Evolutionary conservation across 2,797 vertebrate genomes (phyloP).

Genomic region (Xerus rutilus): DNA sequence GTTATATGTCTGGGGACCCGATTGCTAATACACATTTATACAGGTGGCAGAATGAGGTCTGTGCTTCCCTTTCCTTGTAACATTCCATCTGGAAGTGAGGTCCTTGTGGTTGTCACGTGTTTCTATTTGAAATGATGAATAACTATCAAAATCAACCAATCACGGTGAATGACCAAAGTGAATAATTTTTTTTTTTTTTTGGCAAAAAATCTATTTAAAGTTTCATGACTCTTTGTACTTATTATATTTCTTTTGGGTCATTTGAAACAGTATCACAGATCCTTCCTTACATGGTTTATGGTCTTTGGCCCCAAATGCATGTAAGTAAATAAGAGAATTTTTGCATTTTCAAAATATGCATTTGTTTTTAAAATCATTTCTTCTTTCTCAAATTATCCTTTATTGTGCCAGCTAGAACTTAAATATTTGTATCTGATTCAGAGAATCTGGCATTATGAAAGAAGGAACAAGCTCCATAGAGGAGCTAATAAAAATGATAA

Average conservation of each 20-base stretch:
- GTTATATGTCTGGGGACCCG: not conserved
- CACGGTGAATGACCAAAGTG: not conserved
- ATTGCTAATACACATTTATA: not conserved
- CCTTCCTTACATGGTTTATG: not conserved
- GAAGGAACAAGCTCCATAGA: not conserved
- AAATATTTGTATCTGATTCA: not conserved
- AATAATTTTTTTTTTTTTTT: not conserved
- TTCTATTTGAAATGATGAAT: not conserved
- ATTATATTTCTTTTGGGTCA: not conserved
- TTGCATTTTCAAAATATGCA: not conserved
- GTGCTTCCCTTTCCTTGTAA: not conserved
- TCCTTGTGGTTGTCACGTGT: not conserved
- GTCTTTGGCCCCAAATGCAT: not conserved
- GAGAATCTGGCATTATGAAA: not conserved
- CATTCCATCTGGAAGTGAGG: not conserved
- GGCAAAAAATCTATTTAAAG: not conserved
- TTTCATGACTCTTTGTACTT: not conserved
- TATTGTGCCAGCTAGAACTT: not conserved
- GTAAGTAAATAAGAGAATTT: not conserved
- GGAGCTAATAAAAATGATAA: not conserved
- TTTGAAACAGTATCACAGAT: not conserved
- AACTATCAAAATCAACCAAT: not conserved
- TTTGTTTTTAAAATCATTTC: constrained; percentile 23
- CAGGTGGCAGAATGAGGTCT: not conserved
- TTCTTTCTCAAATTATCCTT: not conserved